Percentiles rank a stretch among this genome's conserved stretches.
Conservation (phyloP, 1,140 invertebrate genomes). For the Drosophila gunungcola region DNA sequence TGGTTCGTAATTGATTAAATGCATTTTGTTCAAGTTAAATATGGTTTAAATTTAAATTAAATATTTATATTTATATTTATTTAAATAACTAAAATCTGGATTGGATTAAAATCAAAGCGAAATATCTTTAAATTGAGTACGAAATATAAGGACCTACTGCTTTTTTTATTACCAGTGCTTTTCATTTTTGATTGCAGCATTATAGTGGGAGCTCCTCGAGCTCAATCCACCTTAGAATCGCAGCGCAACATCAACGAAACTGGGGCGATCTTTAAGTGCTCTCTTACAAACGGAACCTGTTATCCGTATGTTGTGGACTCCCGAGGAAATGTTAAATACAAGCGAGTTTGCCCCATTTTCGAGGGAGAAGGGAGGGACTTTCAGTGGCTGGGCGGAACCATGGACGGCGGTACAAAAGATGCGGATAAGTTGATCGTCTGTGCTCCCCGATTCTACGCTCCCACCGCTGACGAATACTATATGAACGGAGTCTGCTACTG, state of each 20-base stretch:
- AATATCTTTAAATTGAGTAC: no score
- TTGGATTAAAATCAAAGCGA: no score
- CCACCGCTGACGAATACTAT: slow-evolving; percentile 58
- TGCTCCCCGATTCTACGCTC: slow-evolving; percentile 72
- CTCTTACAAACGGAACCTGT: slow-evolving; percentile 52
- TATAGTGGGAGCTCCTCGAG: slow-evolving; percentile 79
- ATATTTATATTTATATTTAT: no score
- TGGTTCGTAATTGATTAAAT: no score
- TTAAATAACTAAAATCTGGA: no score
- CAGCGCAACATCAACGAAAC: slow-evolving; percentile 77
- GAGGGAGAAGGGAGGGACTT: slow-evolving; percentile 49
- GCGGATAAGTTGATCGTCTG: slow-evolving; percentile 78
- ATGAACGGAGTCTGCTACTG: slow-evolving; percentile 86
- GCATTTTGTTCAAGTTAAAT: no score
- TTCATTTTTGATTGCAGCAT: slow-evolving; percentile 43
- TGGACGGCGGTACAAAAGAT: slow-evolving; percentile 79
- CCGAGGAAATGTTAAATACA: slow-evolving; percentile 44
- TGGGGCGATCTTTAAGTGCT: slow-evolving; percentile 78
- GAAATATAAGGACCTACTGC: no score
- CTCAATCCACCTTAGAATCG: slow-evolving; percentile 75
- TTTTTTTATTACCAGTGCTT: no score
- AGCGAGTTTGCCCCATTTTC: no score
- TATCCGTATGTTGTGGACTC: slow-evolving; percentile 72
- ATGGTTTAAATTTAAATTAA: no score
- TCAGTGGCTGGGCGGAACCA: slow-evolving; percentile 80